Evolutionary conservation across 2,797 vertebrate species (phyloP).

Genomic region (Gallinago nigripennis): DNA sequence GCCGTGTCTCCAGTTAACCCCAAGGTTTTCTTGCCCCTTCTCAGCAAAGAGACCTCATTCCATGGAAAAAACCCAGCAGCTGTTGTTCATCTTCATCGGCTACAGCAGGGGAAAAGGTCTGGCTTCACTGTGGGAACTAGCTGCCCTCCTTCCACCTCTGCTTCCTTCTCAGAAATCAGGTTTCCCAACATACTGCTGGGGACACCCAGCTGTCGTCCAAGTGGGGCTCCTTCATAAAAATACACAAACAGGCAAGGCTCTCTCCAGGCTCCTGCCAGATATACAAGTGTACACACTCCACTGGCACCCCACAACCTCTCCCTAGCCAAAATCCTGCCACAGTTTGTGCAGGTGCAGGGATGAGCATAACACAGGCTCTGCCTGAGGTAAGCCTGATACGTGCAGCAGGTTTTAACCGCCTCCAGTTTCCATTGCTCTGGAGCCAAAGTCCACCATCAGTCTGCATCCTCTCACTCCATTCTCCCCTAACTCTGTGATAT

Average conservation of each 20-base stretch:
- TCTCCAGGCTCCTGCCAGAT: neutral
- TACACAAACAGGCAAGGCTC: neutral
- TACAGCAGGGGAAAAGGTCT: neutral
- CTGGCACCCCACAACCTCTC: neutral
- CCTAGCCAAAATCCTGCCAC: neutral
- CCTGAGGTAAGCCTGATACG: rapidly evolving
- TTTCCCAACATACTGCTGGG: neutral
- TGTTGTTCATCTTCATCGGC: conserved; percentile 5
- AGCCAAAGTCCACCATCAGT: neutral
- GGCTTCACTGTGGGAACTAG: conserved; percentile 4
- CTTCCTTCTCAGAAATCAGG: conserved; percentile 28
- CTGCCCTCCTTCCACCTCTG: conserved; percentile 16
- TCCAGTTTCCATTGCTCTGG: neutral
- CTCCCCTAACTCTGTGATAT: neutral
- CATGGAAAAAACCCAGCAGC: neutral
- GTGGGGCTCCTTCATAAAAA: neutral
- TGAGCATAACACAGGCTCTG: neutral
- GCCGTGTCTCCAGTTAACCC: neutral
- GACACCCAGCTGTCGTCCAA: neutral
- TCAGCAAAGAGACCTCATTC: neutral
- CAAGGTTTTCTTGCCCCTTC: neutral
- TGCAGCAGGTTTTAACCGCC: neutral
- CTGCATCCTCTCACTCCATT: neutral
- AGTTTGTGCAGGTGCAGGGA: neutral
- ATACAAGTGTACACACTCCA: neutral